Percentiles rank a stretch among this genome's conserved stretches.
Conservation (phyloP, 2,113 vertebrate species). For the Chitala chitala region DNA sequence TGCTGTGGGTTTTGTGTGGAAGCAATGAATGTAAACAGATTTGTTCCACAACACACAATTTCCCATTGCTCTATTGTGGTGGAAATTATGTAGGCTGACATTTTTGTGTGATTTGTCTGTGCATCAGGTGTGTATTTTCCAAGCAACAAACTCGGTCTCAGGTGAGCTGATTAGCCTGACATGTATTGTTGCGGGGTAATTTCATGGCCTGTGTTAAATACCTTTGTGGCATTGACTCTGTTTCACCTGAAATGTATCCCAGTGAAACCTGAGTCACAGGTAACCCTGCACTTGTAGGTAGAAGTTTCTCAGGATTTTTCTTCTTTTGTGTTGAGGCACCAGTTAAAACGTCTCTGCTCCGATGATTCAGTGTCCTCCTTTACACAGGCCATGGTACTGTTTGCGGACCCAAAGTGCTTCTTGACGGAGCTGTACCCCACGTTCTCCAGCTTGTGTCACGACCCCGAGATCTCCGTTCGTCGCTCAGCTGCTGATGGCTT, state of each 20-base stretch:
- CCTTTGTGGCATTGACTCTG: too few species aligned
- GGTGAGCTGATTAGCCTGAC: too few species aligned
- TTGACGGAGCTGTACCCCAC: conserved; percentile 83
- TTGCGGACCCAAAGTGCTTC: conserved; percentile 83
- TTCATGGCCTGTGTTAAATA: too few species aligned
- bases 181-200: too few species aligned
- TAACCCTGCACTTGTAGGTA: neutral
- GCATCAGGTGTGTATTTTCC: too few species aligned
- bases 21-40: conserved; percentile 8
- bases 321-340: neutral
- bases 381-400: conserved; percentile 82
- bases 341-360: neutral
- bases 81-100: too few species aligned
- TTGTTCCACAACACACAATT: too few species aligned
- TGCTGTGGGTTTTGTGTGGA: neutral
- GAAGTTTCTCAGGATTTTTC: neutral
- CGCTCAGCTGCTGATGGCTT: conserved; percentile 81
- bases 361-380: neutral
- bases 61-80: too few species aligned
- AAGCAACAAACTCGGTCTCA: too few species aligned
- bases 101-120: too few species aligned
- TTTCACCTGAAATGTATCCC: neutral
- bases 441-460: conserved; percentile 86
- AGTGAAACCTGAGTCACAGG: neutral
- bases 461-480: conserved; percentile 82